Evolutionary conservation across 2,888 invertebrate species (phyloP).

Genomic region (Frankliniella fusca): DNA sequence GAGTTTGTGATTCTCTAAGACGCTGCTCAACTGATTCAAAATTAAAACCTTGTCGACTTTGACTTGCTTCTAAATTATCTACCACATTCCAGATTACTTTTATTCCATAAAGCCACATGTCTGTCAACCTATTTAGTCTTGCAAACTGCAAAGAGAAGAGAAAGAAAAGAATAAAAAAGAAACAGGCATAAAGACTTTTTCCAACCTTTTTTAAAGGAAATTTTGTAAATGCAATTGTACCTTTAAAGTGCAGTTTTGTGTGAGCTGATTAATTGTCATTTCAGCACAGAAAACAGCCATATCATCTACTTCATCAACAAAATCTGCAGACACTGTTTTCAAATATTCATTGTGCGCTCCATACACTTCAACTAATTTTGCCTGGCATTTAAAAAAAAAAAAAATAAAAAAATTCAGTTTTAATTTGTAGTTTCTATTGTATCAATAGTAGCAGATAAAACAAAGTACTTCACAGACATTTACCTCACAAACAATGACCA

Average conservation of each 20-base stretch:
- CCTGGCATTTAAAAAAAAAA: constrained; percentile 42
- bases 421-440: neutral
- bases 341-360: constrained; percentile 49
- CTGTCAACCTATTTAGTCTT: constrained; percentile 41
- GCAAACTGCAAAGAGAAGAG: constrained; percentile 43
- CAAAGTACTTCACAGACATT: neutral
- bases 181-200: neutral
- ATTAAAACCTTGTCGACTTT: constrained; percentile 36
- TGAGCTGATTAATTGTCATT: neutral
- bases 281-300: constrained; percentile 45
- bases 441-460: neutral
- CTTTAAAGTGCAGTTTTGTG: neutral
- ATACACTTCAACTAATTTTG: constrained; percentile 49
- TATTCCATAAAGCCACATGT: constrained; percentile 48
- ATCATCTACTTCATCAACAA: constrained; percentile 47
- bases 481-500: neutral
- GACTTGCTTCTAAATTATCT: neutral
- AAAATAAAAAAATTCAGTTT: neutral
- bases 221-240: neutral
- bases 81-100: constrained; percentile 43
- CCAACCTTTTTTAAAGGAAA: neutral
- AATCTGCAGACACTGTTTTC: constrained; percentile 46
- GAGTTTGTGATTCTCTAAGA: constrained; percentile 39
- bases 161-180: neutral
- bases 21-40: constrained; percentile 40